A percentile compares a stretch with the other conserved stretches of the same genome.
These are phyloP conservation scores for Gorsachius magnificus DNA, from an alignment of 2,797 vertebrate species.

Conservation along the genomic window DNA sequence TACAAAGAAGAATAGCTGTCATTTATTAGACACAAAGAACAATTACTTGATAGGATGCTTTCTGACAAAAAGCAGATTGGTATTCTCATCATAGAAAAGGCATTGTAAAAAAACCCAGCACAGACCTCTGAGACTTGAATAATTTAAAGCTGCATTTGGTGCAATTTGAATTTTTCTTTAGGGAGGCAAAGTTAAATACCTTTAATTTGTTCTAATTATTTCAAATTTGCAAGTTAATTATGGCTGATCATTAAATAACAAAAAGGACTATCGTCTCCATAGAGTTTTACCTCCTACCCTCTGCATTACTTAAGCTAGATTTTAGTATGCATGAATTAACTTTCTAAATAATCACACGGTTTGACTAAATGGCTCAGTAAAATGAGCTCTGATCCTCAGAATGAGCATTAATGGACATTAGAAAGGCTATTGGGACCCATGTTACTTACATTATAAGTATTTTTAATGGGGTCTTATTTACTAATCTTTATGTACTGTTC, in stretches of 20 bases:
- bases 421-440: constrained; percentile 81
- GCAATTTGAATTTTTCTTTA: constrained; percentile 88
- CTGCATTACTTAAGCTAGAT: constrained; percentile 84
- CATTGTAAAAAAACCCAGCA: constrained; percentile 77
- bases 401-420: constrained; percentile 85
- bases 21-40: constrained; percentile 84
- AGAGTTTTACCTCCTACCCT: constrained; percentile 84
- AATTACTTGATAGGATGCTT: constrained; percentile 82
- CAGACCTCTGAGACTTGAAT: constrained; percentile 85
- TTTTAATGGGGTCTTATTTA: constrained; percentile 84
- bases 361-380: constrained; percentile 85
- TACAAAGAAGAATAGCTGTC: constrained; percentile 82
- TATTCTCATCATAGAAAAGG: constrained; percentile 82
- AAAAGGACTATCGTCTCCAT: constrained; percentile 82
- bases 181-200: constrained; percentile 88
- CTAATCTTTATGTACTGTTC: constrained; percentile 81
- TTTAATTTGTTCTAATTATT: constrained; percentile 90
- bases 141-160: constrained; percentile 87
- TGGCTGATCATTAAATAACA: constrained; percentile 87
- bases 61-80: constrained; percentile 83
- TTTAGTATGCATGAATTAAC: constrained; percentile 87
- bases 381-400: constrained; percentile 84
- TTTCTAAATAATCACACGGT: constrained; percentile 85
- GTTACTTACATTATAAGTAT: constrained; percentile 81
- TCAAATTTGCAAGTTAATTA: constrained; percentile 89